Evolutionary conservation across 2,797 vertebrate species (phyloP), one percentile per base, ranked within the genome.

Genomic region (Coilia nasus): DNA sequence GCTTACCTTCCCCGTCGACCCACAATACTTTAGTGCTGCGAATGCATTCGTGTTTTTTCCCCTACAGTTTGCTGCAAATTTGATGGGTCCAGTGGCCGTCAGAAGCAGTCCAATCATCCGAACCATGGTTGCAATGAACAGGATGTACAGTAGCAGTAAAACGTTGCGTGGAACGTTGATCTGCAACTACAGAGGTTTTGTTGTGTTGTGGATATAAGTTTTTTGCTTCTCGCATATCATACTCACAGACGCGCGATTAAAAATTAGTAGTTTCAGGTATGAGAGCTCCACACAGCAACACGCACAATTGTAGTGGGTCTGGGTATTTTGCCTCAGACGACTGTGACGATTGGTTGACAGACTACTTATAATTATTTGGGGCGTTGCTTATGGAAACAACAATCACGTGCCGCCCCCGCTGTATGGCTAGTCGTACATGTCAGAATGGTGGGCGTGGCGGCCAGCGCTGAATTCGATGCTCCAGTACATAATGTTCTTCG

Each of bases 101-200:
- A 83, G 90, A 9, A 93, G 41, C 0, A 93, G 71, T 31, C 87
- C 91, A 90, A 94, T 93, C 28, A 59, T 64, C 5, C 31, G 82
- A 6, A 64, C 54, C 23, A 57, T 89, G 28, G 19, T 78, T 44
- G 1, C 71, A 17, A 25, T 35, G 12, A 5, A 1, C 17, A n/a
- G 1, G 6, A 35, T 71, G 14, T 28, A 71, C 28, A 71, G 28
- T 6, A 17, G 25, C 28, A 54, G 9, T 54, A 14, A 54, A 54
- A 14, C 1, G 50, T 54, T 54, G 4, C 12, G 17, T 3, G 25
- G 28, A 71, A 71, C 35, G 28, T 35, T 71, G 10, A 28, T 14
- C 25, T 71, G 64, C 64, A 71, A 14, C 28, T 10, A 64, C 60
- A 64, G 11, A 78, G 35, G 44, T 78, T 78, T 41, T 17, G 71